Base-by-base conservation (phyloP, 2,113 vertebrate species). In the Siniperca chuatsi region DNA sequence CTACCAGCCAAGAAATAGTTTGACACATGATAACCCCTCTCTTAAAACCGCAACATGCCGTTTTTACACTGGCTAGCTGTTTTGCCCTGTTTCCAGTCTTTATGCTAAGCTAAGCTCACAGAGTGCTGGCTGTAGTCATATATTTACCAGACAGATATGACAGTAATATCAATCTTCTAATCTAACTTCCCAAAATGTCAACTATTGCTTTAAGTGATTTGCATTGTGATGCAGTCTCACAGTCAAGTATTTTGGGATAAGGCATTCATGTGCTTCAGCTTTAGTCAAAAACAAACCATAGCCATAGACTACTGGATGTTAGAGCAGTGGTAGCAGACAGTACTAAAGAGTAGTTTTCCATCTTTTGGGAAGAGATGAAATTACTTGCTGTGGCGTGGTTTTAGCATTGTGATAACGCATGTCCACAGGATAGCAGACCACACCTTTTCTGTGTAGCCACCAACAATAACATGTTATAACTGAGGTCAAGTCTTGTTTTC, bases 401-500 rank as follows among this genome's bases (percentile, higher is more conserved):
- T 68, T 55, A 46, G 13, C 4, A 0, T 37, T 64, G 72, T 48
- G 62, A 81, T 75, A 57, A 73, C 1, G 12, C 40, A 42, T 2
- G 0, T 70, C 75, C 69, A 67, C 62, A 9, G 25, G 48, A 72
- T 23, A 64, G 50, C 42, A 76, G 15, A 61, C 75, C 80, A 52
- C 83, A 75, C 85, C 75, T 87, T 46, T 46, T 50, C 35, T 29
- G 2, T 66, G 46, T 5, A 71, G 57, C 55, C 68, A 25, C n/a
- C 75, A 77, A 60, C 79, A 12, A 75, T n/a, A 83, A 52, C 82
- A 64, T 33, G 12, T 46, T 70, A 40, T 42, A 48, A 84, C 13
- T 42, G 48, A 84, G 78, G 79, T 84, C 76, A 84, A 72, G 82
- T 87, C 88, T 82, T 29, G 57, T 89, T 78, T 84, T 83, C 81